Evolutionary conservation across 2,888 invertebrate species (phyloP).

Genomic region (Bimastos eiseni): DNA sequence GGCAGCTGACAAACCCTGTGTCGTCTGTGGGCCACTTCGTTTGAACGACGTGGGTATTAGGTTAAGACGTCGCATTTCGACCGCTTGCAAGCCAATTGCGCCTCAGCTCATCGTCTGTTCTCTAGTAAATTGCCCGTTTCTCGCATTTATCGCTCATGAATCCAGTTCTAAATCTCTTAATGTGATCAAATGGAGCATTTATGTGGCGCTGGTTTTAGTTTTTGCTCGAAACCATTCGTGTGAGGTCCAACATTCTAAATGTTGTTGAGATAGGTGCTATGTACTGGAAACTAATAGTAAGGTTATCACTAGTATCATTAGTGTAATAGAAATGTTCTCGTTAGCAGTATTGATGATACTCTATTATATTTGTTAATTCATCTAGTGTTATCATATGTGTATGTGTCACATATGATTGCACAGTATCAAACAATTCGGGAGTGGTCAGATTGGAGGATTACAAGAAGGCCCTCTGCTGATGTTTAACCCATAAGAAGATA

Average conservation of each 20-base stretch:
- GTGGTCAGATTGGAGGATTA: no score
- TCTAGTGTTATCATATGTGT: no score
- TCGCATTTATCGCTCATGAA: conserved; percentile 4
- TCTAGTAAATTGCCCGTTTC: neutral
- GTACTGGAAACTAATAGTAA: neutral
- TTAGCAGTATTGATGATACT: neutral
- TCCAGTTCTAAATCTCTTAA: neutral
- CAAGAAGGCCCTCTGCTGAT: no score
- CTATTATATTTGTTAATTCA: neutral
- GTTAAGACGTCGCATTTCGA: neutral
- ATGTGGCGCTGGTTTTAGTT: neutral
- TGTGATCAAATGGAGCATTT: neutral
- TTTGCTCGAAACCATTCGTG: neutral
- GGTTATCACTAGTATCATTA: neutral
- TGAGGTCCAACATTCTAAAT: neutral
- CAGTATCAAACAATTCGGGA: no score
- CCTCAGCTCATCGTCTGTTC: neutral
- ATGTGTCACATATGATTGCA: no score
- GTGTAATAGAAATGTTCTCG: neutral
- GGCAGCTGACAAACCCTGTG: neutral
- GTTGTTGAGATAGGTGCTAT: neutral
- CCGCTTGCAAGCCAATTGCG: neutral
- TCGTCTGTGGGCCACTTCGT: neutral
- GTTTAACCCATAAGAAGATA: no score
- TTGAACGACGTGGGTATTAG: neutral